Evolutionary conservation across 2,888 invertebrate species (phyloP), one percentile per base, ranked within the genome.

Genomic region (Acanthosepion lycidas): DNA sequence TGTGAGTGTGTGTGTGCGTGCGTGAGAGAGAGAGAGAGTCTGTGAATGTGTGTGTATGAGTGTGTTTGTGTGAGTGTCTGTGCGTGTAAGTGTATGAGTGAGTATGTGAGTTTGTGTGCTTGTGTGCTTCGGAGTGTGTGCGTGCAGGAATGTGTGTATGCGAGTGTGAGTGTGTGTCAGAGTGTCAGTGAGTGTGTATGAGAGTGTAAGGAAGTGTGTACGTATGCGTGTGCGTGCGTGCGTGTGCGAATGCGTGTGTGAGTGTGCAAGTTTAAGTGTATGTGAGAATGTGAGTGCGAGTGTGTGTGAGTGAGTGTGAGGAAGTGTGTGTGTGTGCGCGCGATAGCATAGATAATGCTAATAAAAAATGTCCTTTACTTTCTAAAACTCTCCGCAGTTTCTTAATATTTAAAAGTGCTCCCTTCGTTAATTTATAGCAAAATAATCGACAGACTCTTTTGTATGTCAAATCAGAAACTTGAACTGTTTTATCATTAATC

Each of bases 181-280:
- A 6, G 94, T 4, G 94, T 33, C 91, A 55, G 94, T 33, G 94
- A 92, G 94, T 48, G 59, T 92, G 55, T 92, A 53, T 92, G 92
- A 42, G 92, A 92, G 94, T 49, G 95, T 94, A 92, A n/a, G 93
- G 12, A 23, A 28, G 94, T 95, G 95, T 53, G 91, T 94, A 92
- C n/a, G 95, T 95, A 94, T 51, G 95, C 59, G 94, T 26, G 95
- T 94, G 94, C 9, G 95, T 51, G 95, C 59, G 94, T 26, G 95
- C 92, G 94, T 23, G 93, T 95, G 94, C 23, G 91, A 59, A 94
- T n/a, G 93, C 91, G 95, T 8, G 94, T 94, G 95, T 49, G 95
- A 53, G 95, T 49, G 95, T 94, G 92, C 12, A 92, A 94, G 94
- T 20, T 92, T 93, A 78, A 23, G 94, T 94, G 92, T 12, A 92